Percentiles rank a stretch among this genome's conserved stretches.
phyloP scores from a whole-genome alignment of 1,140 invertebrate genomes.

The Leptopilina clavipes region DNA sequence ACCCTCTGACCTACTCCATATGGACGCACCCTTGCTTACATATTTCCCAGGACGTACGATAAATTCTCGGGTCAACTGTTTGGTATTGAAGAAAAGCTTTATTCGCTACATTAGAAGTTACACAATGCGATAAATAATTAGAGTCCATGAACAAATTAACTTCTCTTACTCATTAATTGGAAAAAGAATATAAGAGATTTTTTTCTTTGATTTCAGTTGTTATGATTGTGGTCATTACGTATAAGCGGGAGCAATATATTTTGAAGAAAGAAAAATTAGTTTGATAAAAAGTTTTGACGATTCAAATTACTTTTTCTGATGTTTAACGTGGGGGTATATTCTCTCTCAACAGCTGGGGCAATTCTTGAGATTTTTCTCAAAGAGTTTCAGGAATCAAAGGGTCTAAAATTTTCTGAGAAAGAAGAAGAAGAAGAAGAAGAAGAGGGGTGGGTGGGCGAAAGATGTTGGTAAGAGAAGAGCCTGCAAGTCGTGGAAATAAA shows the following conservation, averaged over 20 bases:
- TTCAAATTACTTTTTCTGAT: neutral
- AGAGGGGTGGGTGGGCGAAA: slow-evolving; percentile 27
- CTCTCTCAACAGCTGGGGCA: neutral
- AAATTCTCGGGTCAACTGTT: slow-evolving; percentile 21
- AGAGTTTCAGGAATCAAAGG: slow-evolving; percentile 10
- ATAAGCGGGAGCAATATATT: neutral
- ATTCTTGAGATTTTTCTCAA: slow-evolving; percentile 17
- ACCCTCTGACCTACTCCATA: slow-evolving; percentile 38
- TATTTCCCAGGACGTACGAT: slow-evolving; percentile 43
- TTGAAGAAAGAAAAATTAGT: neutral
- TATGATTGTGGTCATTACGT: too few species aligned
- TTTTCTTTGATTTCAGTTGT: too few species aligned
- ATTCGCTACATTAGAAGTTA: slow-evolving; percentile 2
- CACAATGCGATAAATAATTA: too few species aligned
- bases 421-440: slow-evolving; percentile 17
- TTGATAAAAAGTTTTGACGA: neutral
- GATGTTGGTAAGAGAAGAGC: slow-evolving; percentile 30
- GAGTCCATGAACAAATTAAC: neutral
- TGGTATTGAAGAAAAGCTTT: neutral
- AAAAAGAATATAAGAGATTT: too few species aligned
- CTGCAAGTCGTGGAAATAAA: slow-evolving; percentile 59
- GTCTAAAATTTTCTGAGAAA: slow-evolving; percentile 32
- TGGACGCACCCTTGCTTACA: slow-evolving; percentile 37
- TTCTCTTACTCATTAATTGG: too few species aligned
- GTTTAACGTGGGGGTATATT: neutral